These are phyloP conservation scores for Falco biarmicus DNA, from an alignment of 2,797 vertebrate genomes.

Conservation along the genomic window DNA sequence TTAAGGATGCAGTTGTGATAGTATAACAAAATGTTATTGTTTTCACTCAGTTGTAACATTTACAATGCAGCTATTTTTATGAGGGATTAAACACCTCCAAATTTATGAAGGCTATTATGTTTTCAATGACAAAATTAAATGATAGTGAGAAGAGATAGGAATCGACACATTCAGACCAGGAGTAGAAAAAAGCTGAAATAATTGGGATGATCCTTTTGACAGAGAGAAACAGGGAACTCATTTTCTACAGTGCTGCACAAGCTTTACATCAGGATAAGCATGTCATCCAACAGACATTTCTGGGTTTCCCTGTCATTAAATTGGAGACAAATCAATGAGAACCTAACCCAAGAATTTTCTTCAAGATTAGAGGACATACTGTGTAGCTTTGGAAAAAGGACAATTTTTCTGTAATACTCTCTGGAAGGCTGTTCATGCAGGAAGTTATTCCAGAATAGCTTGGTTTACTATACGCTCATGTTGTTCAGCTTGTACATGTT, in stretches of 20 bases:
- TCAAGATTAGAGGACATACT: background rate
- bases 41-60: background rate
- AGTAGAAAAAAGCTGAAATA: slow-evolving; percentile 5
- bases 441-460: background rate
- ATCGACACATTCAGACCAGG: background rate
- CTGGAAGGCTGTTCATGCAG: background rate
- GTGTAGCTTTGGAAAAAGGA: background rate
- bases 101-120: background rate
- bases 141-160: background rate
- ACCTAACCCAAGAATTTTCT: background rate
- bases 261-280: background rate
- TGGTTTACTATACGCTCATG: background rate
- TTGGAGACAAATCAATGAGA: background rate
- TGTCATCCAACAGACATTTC: background rate
- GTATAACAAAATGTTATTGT: slow-evolving; percentile 20
- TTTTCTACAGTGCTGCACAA: background rate
- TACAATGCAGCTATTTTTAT: background rate
- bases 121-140: slow-evolving; percentile 11
- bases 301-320: background rate
- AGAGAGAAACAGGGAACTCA: background rate
- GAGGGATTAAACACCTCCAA: slow-evolving; percentile 23
- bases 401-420: background rate
- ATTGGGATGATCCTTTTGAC: background rate
- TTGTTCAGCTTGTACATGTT: background rate
- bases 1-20: slow-evolving; percentile 14